phyloP scores from a whole-genome alignment of 1,140 invertebrate genomes.

The Mylabris phalerata region DNA sequence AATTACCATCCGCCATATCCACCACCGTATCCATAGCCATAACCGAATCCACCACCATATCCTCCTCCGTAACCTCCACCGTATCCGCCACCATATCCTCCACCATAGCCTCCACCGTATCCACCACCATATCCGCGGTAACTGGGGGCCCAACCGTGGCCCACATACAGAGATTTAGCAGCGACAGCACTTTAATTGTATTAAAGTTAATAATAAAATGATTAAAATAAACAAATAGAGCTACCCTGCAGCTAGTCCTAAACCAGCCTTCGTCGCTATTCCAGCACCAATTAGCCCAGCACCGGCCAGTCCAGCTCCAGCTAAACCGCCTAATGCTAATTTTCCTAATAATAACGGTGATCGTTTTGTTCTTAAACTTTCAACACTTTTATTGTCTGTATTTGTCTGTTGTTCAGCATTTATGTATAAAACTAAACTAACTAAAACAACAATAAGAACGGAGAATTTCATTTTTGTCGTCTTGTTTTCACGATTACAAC shows the following conservation, averaged over 20 bases:
- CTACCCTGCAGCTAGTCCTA: constrained; percentile 2
- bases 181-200: neutral
- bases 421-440: constrained; percentile 3
- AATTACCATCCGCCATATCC: neutral
- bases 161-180: too few relatives aligned
- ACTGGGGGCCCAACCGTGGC: too few relatives aligned
- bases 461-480: too few relatives aligned
- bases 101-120: neutral
- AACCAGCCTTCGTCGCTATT: constrained; percentile 2
- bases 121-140: neutral
- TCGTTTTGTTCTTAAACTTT: neutral
- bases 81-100: neutral
- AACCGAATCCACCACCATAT: neutral
- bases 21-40: neutral
- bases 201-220: neutral
- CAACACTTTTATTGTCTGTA: too few relatives aligned
- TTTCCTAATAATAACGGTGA: constrained; percentile 3
- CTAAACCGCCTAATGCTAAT: constrained; percentile 3
- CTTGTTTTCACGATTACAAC: too few relatives aligned
- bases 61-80: neutral
- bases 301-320: constrained; percentile 5
- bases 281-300: constrained; percentile 10
- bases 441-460: neutral
- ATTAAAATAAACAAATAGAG: neutral
- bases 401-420: neutral